A percentile compares a stretch with the other conserved stretches of the same genome.
These are phyloP conservation scores for Alloscopus bannaensis DNA, from an alignment of 2,888 invertebrate species.

Conservation along the genomic window DNA sequence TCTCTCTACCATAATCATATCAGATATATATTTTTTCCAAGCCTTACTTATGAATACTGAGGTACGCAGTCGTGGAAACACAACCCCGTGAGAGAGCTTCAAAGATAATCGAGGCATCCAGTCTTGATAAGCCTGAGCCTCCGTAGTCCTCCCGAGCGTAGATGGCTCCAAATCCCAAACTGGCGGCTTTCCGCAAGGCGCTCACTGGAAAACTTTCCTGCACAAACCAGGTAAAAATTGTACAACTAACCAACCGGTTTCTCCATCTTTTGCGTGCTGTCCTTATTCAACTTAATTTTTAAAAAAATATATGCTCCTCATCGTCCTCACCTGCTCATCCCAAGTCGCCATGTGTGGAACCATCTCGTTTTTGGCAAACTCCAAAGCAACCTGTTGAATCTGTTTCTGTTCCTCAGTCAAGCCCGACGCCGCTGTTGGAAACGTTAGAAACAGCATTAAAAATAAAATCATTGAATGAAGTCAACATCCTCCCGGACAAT, in stretches of 20 bases:
- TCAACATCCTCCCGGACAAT: not conserved
- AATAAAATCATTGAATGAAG: not conserved
- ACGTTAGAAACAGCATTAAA: not conserved
- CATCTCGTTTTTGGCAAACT: slow-evolving; percentile 79
- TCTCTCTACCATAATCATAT: not conserved
- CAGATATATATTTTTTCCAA: not conserved
- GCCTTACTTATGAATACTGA: slow-evolving; percentile 79
- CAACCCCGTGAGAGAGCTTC: slow-evolving; percentile 79
- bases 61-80: slow-evolving; percentile 79
- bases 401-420: slow-evolving; percentile 77
- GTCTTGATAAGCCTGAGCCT: slow-evolving; percentile 77
- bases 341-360: slow-evolving; percentile 78
- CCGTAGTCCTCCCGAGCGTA: slow-evolving; percentile 78
- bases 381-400: slow-evolving; percentile 77
- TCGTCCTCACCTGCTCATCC: slow-evolving; percentile 77
- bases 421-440: slow-evolving; percentile 75
- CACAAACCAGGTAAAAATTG: too few relatives aligned
- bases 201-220: slow-evolving; percentile 77
- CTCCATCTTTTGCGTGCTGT: too few relatives aligned
- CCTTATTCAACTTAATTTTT: too few relatives aligned
- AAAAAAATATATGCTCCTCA: not conserved
- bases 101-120: slow-evolving; percentile 79
- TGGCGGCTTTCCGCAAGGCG: slow-evolving; percentile 77
- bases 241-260: too few relatives aligned
- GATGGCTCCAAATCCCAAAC: slow-evolving; percentile 79